A percentile compares a stretch with the other conserved stretches of the same genome.
Conservation (phyloP, 2,888 invertebrate genomes). For the Tipula vernalis region DNA sequence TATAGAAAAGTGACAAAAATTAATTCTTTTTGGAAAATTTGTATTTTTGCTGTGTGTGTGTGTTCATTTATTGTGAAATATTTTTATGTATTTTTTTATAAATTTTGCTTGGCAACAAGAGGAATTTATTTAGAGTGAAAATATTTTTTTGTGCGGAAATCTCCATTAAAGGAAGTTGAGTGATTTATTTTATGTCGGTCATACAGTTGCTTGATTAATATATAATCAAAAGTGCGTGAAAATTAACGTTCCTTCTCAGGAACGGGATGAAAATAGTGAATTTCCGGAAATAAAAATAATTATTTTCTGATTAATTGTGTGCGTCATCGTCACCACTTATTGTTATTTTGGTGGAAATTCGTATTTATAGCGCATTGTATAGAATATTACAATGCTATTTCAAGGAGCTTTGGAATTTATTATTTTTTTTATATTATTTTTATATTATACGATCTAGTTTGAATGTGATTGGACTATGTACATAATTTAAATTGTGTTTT, state of each 20-base stretch:
- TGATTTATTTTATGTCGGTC: neutral
- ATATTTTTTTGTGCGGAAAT: neutral
- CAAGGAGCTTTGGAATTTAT: neutral
- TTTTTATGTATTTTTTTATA: neutral
- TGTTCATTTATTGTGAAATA: neutral
- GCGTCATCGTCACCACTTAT: neutral
- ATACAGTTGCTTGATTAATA: neutral
- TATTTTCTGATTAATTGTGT: neutral
- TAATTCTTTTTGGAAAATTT: neutral
- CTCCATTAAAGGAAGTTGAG: neutral
- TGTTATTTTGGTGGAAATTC: neutral
- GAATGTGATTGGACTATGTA: neutral
- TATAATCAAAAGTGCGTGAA: neutral
- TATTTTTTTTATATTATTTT: too few species aligned
- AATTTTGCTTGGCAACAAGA: neutral
- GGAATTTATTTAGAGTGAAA: neutral
- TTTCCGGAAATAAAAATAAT: neutral
- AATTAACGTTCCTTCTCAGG: neutral
- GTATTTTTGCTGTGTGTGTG: neutral
- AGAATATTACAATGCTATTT: neutral
- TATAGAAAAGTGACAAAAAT: neutral
- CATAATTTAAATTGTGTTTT: neutral
- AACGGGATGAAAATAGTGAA: neutral
- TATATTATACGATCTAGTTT: neutral
- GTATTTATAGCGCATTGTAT: neutral